These are phyloP conservation scores for Drosophila ezoana DNA, from an alignment of 2,888 invertebrate species.

Conservation along the genomic window DNA sequence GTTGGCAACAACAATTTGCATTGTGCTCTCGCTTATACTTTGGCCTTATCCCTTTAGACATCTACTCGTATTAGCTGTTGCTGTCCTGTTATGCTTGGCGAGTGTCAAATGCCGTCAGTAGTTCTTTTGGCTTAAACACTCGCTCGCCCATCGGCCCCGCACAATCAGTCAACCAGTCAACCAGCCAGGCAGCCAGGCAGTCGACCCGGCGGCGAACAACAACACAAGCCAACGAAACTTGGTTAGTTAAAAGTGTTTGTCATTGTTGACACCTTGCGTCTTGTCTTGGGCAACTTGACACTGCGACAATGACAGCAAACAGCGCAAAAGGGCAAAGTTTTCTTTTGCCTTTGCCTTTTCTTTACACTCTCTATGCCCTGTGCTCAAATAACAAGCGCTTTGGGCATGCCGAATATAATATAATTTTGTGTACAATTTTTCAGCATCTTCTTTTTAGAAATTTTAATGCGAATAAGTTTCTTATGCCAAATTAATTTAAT, in stretches of 20 bases:
- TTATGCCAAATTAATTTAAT: no score
- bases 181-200: constrained; percentile 2
- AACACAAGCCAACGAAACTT: constrained; percentile 60
- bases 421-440: no score
- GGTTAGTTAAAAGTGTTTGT: constrained; percentile 80
- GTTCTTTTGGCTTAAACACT: constrained; percentile 49
- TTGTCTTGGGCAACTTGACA: constrained; percentile 64
- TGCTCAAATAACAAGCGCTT: background rate
- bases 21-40: constrained; percentile 9
- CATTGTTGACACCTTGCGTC: constrained; percentile 80
- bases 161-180: constrained; percentile 5
- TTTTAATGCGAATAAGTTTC: no score
- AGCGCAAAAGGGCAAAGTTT: constrained; percentile 68
- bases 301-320: constrained; percentile 59
- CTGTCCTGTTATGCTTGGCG: constrained; percentile 11
- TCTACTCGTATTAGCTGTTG: constrained; percentile 20
- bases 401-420: background rate
- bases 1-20: constrained; percentile 35
- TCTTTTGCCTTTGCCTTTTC: constrained; percentile 45
- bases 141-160: constrained; percentile 49
- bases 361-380: constrained; percentile 37
- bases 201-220: constrained; percentile 4
- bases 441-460: no score
- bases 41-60: constrained; percentile 12
- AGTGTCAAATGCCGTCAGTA: constrained; percentile 59